Evolutionary conservation across 2,888 invertebrate species (phyloP), one percentile per base, ranked within the genome.

Genomic region (Aporophyla lueneburgensis): DNA sequence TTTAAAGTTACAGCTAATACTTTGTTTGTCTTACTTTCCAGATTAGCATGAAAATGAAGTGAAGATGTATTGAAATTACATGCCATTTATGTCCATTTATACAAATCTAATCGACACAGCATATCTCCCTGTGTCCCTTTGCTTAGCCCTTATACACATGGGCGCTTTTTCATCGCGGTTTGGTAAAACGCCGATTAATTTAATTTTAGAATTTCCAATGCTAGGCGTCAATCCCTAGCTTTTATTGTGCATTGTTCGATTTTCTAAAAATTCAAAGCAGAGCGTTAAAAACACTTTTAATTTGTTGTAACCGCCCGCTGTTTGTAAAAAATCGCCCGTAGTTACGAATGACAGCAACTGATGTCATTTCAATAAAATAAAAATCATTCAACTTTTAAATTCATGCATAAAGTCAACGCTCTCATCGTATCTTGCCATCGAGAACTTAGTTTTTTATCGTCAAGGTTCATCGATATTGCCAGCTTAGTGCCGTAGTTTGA

Each of bases 361-460:
- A 66, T 65, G 7, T 27, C 19, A 21, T 7, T 58, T 54, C 12
- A 24, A 56, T n/a, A n/a, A 71, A 80, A 56, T 51, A 59, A 19
- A 24, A 56, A 43, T 33, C 43, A 74, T 80, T 76, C 33, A 19
- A 51, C 46, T 46, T 78, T 63, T n/a, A 80, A 71, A 73, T 51
- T 33, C 21, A 59, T 80, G 21, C 56, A 58, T 46, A 40, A 59
- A 65, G 82, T 54, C 65, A 78, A 78, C 59, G 53, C n/a, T 40
- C 82, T 78, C 49, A 9, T 73, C 27, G 12, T 51, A 75, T 46
- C 56, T 46, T 19, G 33, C 59, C 46, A 59, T 66, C 46, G 53
- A 49, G 46, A 58, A 33, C 7, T 33, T 19, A 9, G 53, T 69
- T 65, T 51, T 63, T 63, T 19, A 16, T 40, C 14, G 27, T n/a